Conservation (phyloP, 2,797 vertebrate species). For the Acrocephalus scirpaceus region DNA sequence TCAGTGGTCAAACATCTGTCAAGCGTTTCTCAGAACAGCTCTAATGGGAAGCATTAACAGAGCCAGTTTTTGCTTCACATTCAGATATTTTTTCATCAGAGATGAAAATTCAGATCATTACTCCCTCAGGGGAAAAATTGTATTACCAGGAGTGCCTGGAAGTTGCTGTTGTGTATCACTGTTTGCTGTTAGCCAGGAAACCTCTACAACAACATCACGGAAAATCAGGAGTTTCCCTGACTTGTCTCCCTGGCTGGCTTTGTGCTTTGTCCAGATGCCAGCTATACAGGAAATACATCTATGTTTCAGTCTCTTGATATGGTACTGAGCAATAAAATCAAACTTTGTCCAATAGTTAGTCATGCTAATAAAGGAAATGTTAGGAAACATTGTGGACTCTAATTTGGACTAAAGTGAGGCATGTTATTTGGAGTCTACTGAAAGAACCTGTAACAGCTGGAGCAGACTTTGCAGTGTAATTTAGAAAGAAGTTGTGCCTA, state of each 20-base stretch:
- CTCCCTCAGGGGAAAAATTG: background rate
- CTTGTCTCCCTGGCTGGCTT: background rate
- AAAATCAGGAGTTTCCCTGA: constrained; percentile 12
- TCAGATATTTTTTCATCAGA: background rate
- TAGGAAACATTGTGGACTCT: background rate
- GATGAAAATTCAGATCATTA: background rate
- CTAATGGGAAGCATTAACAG: background rate
- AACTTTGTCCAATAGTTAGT: background rate
- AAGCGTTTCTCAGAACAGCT: background rate
- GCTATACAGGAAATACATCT: background rate
- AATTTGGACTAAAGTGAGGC: background rate
- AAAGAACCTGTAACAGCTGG: background rate
- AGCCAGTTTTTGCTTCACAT: background rate
- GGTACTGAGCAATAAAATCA: background rate
- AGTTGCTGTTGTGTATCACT: background rate
- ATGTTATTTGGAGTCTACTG: background rate
- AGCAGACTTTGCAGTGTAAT: background rate
- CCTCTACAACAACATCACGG: background rate
- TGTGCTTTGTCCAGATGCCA: background rate
- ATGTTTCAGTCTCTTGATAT: background rate
- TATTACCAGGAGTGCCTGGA: background rate
- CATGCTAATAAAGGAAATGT: background rate
- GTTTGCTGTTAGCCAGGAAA: constrained; percentile 5
- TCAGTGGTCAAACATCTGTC: background rate
- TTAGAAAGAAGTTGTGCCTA: background rate